Conservation (phyloP, 2,797 vertebrate genomes). For the Lagorchestes hirsutus region DNA sequence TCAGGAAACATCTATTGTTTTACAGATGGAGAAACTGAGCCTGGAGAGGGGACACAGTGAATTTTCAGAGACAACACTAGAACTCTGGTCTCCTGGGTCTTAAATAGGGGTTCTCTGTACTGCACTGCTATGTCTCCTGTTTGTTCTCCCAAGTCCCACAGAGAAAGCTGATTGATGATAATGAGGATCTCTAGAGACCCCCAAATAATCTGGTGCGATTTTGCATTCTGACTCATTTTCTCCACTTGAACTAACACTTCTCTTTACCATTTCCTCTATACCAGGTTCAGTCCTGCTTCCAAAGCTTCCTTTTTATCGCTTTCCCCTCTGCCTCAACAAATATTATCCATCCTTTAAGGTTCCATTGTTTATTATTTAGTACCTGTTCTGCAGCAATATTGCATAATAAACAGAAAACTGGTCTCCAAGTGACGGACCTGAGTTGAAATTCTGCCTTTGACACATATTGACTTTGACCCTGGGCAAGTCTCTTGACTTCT, state of each 20-base stretch:
- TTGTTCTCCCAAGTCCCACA: background rate
- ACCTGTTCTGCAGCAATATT: background rate
- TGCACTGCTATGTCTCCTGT: background rate
- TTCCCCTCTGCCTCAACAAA: background rate
- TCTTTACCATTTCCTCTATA: background rate
- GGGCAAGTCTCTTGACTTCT: background rate
- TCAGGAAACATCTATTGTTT: background rate
- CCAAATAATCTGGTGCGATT: background rate
- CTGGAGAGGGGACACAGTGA: conserved; percentile 18
- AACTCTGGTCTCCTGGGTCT: background rate
- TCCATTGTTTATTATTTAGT: background rate
- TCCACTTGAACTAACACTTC: background rate
- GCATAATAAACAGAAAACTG: background rate
- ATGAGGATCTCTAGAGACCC: no score
- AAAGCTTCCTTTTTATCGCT: background rate
- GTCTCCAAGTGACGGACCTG: background rate
- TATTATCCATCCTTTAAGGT: background rate
- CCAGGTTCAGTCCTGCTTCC: background rate
- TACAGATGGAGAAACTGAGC: background rate
- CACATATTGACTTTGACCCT: background rate
- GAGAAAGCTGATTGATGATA: background rate
- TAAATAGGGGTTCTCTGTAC: background rate
- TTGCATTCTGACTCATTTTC: background rate
- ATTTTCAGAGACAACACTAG: background rate
- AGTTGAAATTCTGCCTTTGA: background rate